Percentiles rank a stretch among this genome's conserved stretches.
Conservation (phyloP, 2,888 invertebrate genomes). For the Mantis religiosa region DNA sequence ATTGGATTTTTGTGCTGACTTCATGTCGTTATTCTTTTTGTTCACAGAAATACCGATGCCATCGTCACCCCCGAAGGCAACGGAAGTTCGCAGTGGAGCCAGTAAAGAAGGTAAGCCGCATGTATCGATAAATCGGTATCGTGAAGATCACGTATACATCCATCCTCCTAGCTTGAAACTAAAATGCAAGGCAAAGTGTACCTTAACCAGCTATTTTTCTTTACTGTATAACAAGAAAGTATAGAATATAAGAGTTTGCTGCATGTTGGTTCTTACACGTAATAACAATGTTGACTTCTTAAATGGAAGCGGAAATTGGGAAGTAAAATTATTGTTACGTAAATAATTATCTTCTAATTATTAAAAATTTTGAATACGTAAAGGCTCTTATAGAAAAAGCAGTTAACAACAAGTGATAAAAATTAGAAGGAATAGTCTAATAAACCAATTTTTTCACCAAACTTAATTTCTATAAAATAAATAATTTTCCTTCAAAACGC, state of each 20-base stretch:
- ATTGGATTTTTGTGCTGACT: background rate
- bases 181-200: background rate
- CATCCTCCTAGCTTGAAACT: background rate
- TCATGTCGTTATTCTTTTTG: conserved; percentile 31
- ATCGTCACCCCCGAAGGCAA: conserved; percentile 77
- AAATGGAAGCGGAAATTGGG: too few relatives aligned
- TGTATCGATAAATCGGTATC: background rate
- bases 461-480: too few relatives aligned
- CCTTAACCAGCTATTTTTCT: background rate
- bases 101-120: conserved; percentile 63
- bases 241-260: background rate
- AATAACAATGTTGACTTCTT: too few relatives aligned
- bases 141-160: background rate
- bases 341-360: too few relatives aligned
- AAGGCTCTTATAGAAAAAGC: too few relatives aligned
- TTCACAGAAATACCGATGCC: conserved; percentile 83
- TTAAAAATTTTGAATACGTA: too few relatives aligned
- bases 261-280: background rate
- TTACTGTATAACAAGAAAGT: background rate
- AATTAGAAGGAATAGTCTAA: too few relatives aligned
- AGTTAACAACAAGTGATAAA: too few relatives aligned
- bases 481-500: too few relatives aligned
- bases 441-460: too few relatives aligned
- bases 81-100: conserved; percentile 70
- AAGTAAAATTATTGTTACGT: too few relatives aligned